These are phyloP conservation scores for Griposia aprilina DNA, from an alignment of 2,888 invertebrate species.

Conservation along the genomic window DNA sequence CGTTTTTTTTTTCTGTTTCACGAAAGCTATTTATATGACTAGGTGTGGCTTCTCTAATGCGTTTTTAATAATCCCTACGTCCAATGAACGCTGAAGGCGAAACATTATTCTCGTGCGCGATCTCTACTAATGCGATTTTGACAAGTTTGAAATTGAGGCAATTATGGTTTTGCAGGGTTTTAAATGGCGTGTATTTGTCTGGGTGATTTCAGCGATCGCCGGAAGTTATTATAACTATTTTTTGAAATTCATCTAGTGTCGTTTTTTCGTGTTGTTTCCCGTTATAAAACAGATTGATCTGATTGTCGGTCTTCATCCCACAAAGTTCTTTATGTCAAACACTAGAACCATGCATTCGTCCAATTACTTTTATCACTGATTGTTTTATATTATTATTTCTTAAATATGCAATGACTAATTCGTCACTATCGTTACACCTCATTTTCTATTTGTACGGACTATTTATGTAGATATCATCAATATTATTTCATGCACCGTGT, in stretches of 20 bases:
- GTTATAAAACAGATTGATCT: conserved; percentile 12
- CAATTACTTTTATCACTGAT: not conserved
- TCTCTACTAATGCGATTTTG: conserved; percentile 89
- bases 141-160: conserved; percentile 89
- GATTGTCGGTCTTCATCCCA: conserved; percentile 1
- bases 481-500: conserved; percentile 6
- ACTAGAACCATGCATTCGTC: not conserved
- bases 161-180: conserved; percentile 87
- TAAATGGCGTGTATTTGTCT: conserved; percentile 85
- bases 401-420: not conserved
- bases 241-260: conserved; percentile 28
- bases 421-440: not conserved
- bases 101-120: conserved; percentile 81
- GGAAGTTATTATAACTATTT: conserved; percentile 78
- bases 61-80: conserved; percentile 89
- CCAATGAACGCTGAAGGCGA: conserved; percentile 87
- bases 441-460: not conserved
- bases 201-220: conserved; percentile 72
- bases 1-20: conserved; percentile 84
- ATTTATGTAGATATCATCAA: not conserved
- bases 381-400: not conserved
- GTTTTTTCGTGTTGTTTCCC: conserved; percentile 29
- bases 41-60: conserved; percentile 89
- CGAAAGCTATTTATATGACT: conserved; percentile 81
- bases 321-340: not conserved